phyloP scores from a whole-genome alignment of 1,140 invertebrate genomes.

The Trachymyrmex cornetzi region DNA sequence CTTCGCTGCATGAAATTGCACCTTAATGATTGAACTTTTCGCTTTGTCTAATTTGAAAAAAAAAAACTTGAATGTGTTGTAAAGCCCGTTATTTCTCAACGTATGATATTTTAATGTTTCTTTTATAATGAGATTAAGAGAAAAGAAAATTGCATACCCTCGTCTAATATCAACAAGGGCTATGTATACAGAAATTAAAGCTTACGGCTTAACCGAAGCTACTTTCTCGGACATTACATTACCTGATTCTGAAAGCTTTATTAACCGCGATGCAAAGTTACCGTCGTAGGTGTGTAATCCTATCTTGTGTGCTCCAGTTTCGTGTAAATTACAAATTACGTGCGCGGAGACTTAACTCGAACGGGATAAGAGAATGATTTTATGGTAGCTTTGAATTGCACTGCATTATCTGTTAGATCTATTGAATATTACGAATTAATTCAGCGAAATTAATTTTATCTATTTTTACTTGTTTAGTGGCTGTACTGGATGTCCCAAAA shows the following conservation, averaged over 20 bases:
- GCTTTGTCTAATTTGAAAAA: not conserved
- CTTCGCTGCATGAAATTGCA: too few relatives aligned
- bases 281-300: slow-evolving; percentile 51
- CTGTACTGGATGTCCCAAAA: too few relatives aligned
- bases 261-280: slow-evolving; percentile 56
- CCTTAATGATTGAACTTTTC: not conserved
- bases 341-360: slow-evolving; percentile 22
- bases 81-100: not conserved
- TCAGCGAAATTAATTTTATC: slow-evolving; percentile 6
- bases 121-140: not conserved
- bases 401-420: not conserved
- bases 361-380: slow-evolving; percentile 13
- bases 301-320: slow-evolving; percentile 22
- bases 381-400: slow-evolving; percentile 8
- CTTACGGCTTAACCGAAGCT: slow-evolving; percentile 50
- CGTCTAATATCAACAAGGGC: slow-evolving; percentile 14
- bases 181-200: slow-evolving; percentile 22
- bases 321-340: slow-evolving; percentile 64
- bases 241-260: slow-evolving; percentile 45
- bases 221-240: slow-evolving; percentile 38
- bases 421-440: slow-evolving; percentile 10
- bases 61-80: not conserved
- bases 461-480: not conserved
- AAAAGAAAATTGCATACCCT: not conserved
- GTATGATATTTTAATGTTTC: not conserved